Evolutionary conservation across 2,888 invertebrate genomes (phyloP), one percentile per base, ranked within the genome.

Genomic region (Mechanitis mazaeus): DNA sequence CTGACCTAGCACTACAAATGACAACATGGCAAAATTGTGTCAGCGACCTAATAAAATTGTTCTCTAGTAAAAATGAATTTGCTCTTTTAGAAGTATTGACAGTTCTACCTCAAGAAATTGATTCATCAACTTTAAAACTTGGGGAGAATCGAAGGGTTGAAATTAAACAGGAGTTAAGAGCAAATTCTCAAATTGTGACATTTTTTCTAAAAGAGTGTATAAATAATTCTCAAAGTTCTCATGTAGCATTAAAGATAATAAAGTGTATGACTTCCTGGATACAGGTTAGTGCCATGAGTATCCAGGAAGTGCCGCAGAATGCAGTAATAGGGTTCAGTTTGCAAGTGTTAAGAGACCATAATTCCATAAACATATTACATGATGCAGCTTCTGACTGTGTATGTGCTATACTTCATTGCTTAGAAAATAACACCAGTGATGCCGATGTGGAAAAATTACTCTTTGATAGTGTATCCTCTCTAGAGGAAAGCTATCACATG

Each of bases 31-130:
- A 95, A 73, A 94, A 95, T 77, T 97, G 98, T 54, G 93, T 97
- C 56, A 89, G 93, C 74, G 97, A 97, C 81, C 87, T 99, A 67
- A 93, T 98, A 46, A 93, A 93, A 75, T 93, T 93, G 77, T 95
- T 95, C 76, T 94, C 95, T 0, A 79, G 81, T 65, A 92, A 92
- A 66, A 94, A 94, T 75, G 91, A 96, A 69, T 95, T 95, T 91
- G 96, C 97, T 35, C 89, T 99, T 64, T 82, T 99, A 71, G 98
- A 98, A 92, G 94, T 99, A 70, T 91, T 99, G 69, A 97, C 96
- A 55, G 96, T 98, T 35, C 90, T 99, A 75, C 98, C 99, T 4
- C 99, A 99, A 90, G 99, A 99, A 93, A 94, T 98, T 63, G 95
- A 95, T 80, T 95, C 95, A 0, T 86, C 95, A 70, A 93, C 92